phyloP scores from a whole-genome alignment of 64 coral and sea anemone genomes.

The Orbicella faveolata region DNA sequence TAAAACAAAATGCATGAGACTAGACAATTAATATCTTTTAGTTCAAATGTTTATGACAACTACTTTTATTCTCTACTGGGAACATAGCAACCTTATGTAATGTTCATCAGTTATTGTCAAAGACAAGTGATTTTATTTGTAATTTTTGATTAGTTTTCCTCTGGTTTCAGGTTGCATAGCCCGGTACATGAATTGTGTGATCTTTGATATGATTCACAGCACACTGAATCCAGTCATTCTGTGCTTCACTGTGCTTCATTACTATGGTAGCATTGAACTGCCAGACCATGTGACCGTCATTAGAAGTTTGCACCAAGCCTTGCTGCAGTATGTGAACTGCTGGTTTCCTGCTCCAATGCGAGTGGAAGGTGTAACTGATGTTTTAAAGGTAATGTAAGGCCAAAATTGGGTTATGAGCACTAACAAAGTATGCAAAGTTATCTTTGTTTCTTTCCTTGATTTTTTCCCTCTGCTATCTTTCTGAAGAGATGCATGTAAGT shows the following conservation, averaged over 20 bases:
- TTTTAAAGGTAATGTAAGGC: not conserved
- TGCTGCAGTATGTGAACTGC: constrained; percentile 29
- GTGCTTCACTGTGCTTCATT: constrained; percentile 43
- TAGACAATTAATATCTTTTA: too few species aligned
- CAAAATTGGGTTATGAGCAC: not conserved
- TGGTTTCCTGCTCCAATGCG: not conserved
- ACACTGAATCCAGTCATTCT: constrained; percentile 44
- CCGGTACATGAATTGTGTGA: constrained; percentile 62
- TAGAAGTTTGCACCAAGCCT: not conserved
- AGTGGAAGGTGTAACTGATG: not conserved
- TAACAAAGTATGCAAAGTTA: not conserved
- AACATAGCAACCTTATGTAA: too few species aligned
- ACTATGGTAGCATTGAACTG: not conserved
- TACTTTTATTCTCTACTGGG: too few species aligned
- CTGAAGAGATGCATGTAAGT: too few species aligned
- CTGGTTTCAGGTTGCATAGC: constrained; percentile 43
- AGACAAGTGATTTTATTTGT: too few species aligned
- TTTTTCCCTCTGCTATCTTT: too few species aligned
- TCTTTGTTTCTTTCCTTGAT: not conserved
- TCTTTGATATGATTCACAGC: constrained; percentile 59
- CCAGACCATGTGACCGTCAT: constrained; percentile 1
- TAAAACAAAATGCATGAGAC: too few species aligned
- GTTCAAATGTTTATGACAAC: too few species aligned
- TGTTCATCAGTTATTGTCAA: too few species aligned
- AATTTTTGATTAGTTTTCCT: not conserved